A percentile compares a stretch with the other conserved stretches of the same genome.
Evolutionary conservation across 2,888 invertebrate species (phyloP).

Genomic region (Leucophenga maculata): DNA sequence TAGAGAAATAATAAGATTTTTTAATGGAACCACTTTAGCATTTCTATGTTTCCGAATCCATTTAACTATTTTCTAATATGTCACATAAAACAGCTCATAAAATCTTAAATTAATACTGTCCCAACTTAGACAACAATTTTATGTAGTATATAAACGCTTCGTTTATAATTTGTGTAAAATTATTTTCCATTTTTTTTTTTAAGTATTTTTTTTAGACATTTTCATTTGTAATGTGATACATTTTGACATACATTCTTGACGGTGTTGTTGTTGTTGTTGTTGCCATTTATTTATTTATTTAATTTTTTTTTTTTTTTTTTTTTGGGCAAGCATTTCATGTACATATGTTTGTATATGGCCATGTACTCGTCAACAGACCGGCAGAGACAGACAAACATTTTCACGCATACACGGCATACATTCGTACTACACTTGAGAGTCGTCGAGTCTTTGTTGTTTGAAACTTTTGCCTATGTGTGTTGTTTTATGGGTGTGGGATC

Average conservation of each 20-base stretch:
- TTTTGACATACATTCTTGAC: constrained; percentile 10
- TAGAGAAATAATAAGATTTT: too few species aligned
- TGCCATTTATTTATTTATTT: not conserved
- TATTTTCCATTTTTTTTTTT: not conserved
- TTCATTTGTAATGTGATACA: constrained; percentile 9
- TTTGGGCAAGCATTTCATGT: not conserved
- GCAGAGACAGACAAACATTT: too few species aligned
- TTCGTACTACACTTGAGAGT: not conserved
- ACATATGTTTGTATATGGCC: not conserved
- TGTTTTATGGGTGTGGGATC: not conserved
- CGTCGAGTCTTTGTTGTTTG: not conserved
- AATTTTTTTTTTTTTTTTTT: not conserved
- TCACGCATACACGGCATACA: not conserved
- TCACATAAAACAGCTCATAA: too few species aligned
- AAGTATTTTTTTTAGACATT: not conserved
- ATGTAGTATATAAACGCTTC: too few species aligned
- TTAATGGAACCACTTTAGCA: too few species aligned
- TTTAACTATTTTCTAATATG: too few species aligned
- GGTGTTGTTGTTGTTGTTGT: not conserved
- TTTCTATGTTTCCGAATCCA: too few species aligned
- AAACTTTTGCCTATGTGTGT: not conserved
- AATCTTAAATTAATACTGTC: too few species aligned
- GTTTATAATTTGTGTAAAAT: too few species aligned
- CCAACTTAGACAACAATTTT: too few species aligned
- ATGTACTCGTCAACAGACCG: too few species aligned